Evolutionary conservation across 2,888 invertebrate species (phyloP).

Genomic region (Pemphredon lugubris): DNA sequence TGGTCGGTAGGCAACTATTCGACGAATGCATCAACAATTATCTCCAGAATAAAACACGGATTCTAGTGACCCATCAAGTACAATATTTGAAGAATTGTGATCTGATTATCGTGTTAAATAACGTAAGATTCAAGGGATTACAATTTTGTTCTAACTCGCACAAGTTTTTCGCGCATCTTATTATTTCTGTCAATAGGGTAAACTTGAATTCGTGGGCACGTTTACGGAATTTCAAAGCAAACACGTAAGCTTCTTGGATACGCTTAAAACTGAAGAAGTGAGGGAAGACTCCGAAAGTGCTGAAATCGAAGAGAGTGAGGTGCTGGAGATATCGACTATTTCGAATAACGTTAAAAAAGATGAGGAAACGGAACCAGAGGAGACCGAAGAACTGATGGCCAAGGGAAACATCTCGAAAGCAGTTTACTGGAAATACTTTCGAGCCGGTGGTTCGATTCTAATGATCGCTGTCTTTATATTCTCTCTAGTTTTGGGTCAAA

Average conservation of each 20-base stretch:
- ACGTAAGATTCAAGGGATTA: constrained; percentile 82
- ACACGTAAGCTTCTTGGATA: constrained; percentile 82
- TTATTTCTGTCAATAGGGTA: constrained; percentile 82
- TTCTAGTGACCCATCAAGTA: constrained; percentile 92
- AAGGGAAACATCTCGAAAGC: constrained; percentile 85
- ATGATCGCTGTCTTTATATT: constrained; percentile 83
- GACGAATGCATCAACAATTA: constrained; percentile 87
- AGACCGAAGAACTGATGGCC: constrained; percentile 86
- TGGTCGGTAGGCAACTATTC: constrained; percentile 89
- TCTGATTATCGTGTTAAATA: constrained; percentile 85
- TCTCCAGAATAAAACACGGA: constrained; percentile 86
- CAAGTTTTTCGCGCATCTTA: background rate
- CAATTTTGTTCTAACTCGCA: background rate
- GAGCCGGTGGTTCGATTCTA: constrained; percentile 85
- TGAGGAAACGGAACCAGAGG: constrained; percentile 82
- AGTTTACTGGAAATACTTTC: constrained; percentile 87
- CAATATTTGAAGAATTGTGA: constrained; percentile 88
- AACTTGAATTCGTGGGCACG: constrained; percentile 84
- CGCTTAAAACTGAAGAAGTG: constrained; percentile 73
- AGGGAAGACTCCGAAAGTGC: constrained; percentile 53
- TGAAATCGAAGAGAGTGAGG: constrained; percentile 64
- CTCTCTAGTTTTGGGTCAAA: constrained; percentile 86
- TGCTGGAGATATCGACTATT: constrained; percentile 27
- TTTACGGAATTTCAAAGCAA: constrained; percentile 84
- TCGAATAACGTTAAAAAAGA: constrained; percentile 38